Evolutionary conservation across 1,140 invertebrate genomes (phyloP).

Genomic region (Marisa cornuarietis): DNA sequence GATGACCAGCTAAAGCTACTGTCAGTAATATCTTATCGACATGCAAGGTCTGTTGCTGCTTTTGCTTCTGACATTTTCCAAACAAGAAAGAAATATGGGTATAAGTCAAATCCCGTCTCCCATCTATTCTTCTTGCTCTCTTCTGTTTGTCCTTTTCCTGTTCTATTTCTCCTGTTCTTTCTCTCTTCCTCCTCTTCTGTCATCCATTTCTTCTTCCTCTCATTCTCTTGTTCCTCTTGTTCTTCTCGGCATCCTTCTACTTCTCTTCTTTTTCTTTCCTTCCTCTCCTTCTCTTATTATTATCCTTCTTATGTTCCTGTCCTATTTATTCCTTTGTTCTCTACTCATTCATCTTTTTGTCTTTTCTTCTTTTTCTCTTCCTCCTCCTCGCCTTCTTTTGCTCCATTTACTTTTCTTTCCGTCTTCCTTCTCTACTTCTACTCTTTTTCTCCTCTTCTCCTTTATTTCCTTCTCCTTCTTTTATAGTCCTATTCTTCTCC

Average conservation of each 20-base stretch:
- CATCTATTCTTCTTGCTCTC: background rate
- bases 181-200: too few relatives aligned
- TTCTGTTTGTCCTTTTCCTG: constrained; percentile 3
- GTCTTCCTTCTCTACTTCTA: background rate
- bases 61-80: too few relatives aligned
- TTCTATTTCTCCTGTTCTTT: background rate
- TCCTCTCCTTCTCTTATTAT: too few relatives aligned
- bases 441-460: background rate
- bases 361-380: background rate
- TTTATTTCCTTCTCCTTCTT: too few relatives aligned
- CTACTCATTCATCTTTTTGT: too few relatives aligned
- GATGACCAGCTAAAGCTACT: too few relatives aligned
- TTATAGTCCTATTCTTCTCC: background rate
- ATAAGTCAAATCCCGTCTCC: background rate
- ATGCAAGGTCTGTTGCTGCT: too few relatives aligned
- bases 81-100: background rate
- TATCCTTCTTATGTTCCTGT: too few relatives aligned
- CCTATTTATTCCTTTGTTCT: too few relatives aligned
- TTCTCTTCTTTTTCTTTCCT: too few relatives aligned
- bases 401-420: background rate
- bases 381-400: background rate
- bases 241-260: background rate
- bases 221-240: background rate
- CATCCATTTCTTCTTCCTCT: background rate
- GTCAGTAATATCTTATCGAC: too few relatives aligned